These are phyloP conservation scores for Rhingia campestris DNA, from an alignment of 2,888 invertebrate species.

Conservation along the genomic window DNA sequence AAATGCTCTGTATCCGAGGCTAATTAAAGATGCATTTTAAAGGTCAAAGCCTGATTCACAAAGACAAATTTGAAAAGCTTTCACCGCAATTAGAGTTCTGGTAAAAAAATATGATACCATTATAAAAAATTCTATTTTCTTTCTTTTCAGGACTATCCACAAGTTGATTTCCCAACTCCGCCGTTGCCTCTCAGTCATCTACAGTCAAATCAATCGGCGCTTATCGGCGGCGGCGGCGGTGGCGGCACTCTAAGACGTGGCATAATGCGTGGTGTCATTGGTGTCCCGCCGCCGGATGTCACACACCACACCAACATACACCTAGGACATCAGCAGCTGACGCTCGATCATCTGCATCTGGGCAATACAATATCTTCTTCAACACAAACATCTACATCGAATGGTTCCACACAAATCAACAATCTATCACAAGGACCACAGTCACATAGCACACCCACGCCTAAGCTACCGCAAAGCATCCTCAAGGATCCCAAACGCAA, in stretches of 20 bases:
- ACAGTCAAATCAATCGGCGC: conserved; percentile 79
- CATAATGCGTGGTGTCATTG: conserved; percentile 81
- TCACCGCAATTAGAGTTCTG: too few relatives aligned
- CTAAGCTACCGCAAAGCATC: conserved; percentile 86
- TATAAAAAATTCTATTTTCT: not conserved
- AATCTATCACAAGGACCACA: conserved; percentile 75
- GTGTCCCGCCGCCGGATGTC: conserved; percentile 82
- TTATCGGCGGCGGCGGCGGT: conserved; percentile 78
- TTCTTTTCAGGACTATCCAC: conserved; percentile 81
- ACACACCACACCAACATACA: conserved; percentile 81
- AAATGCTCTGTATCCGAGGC: too few relatives aligned
- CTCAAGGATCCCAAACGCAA: conserved; percentile 86
- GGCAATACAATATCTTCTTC: conserved; percentile 80
- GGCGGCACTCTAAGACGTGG: conserved; percentile 81
- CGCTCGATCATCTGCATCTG: conserved; percentile 80
- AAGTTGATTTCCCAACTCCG: conserved; percentile 80
- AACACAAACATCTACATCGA: conserved; percentile 81
- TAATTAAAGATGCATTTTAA: too few relatives aligned
- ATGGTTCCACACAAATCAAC: conserved; percentile 76
- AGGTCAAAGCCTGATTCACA: too few relatives aligned
- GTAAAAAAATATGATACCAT: not conserved
- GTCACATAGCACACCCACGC: conserved; percentile 76
- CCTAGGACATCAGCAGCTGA: conserved; percentile 75
- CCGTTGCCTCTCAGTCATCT: conserved; percentile 80
- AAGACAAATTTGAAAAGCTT: too few relatives aligned